Percentiles rank a stretch among this genome's conserved stretches.
Conservation (phyloP, 2,113 vertebrate genomes). For the Tetraodon nigroviridis region DNA sequence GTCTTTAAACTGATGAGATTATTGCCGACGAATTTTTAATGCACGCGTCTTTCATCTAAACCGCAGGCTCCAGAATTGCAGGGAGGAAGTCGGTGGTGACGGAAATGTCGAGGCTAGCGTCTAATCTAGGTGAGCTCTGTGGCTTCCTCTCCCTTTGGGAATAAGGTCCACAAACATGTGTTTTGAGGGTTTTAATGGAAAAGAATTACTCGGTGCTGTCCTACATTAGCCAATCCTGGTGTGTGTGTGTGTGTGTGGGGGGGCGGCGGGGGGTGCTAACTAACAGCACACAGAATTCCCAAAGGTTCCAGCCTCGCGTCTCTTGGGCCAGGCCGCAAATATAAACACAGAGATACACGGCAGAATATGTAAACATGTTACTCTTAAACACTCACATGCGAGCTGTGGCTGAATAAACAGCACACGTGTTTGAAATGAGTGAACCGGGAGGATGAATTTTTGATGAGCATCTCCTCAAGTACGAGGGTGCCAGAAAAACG, state of each 20-base stretch:
- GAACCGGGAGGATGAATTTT: slow-evolving; percentile 24
- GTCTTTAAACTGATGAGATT: background rate
- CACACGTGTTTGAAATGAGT: slow-evolving; percentile 24
- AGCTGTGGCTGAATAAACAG: slow-evolving; percentile 49
- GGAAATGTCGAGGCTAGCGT: slow-evolving; percentile 27
- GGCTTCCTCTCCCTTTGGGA: slow-evolving; percentile 28
- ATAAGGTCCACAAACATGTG: slow-evolving; percentile 31
- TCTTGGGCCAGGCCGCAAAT: slow-evolving; percentile 51
- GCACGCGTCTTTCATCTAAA: background rate
- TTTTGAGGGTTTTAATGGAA: slow-evolving; percentile 30
- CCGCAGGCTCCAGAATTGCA: background rate
- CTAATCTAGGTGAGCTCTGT: slow-evolving; percentile 52
- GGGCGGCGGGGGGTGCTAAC: slow-evolving; percentile 22
- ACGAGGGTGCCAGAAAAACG: slow-evolving; percentile 2
- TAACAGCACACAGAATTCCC: slow-evolving; percentile 46
- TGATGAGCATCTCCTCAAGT: slow-evolving; percentile 22
- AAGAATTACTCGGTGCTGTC: slow-evolving; percentile 56
- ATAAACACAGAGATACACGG: slow-evolving; percentile 56
- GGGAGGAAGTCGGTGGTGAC: slow-evolving; percentile 29
- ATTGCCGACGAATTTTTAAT: background rate
- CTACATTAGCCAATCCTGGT: slow-evolving; percentile 55
- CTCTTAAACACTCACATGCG: slow-evolving; percentile 38
- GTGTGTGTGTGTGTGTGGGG: too few relatives aligned
- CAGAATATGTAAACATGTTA: slow-evolving; percentile 57
- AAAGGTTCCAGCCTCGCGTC: slow-evolving; percentile 36